Conservation (phyloP, 2,797 vertebrate species). For the Leptatherina wallacei region DNA sequence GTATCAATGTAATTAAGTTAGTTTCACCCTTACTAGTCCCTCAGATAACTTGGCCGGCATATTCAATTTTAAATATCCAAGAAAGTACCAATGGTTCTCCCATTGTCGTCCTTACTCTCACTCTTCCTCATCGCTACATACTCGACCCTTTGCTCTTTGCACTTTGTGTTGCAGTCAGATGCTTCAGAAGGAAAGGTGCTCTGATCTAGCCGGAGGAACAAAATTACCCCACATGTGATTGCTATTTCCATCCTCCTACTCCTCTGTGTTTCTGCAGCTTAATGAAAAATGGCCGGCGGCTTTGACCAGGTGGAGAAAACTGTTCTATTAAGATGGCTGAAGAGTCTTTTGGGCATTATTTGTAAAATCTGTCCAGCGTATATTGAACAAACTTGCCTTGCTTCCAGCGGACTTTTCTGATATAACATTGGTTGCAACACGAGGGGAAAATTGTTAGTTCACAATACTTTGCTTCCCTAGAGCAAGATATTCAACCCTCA, state of each 20-base stretch:
- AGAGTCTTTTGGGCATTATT: slow-evolving; percentile 38
- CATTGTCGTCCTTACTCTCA: too few relatives aligned
- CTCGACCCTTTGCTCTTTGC: not conserved
- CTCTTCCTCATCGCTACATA: too few relatives aligned
- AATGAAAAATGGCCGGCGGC: slow-evolving; percentile 29
- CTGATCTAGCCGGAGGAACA: slow-evolving; percentile 28
- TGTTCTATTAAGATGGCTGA: slow-evolving; percentile 31
- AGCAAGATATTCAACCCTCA: not conserved
- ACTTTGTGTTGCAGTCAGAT: not conserved
- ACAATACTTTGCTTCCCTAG: not conserved
- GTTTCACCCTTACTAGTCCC: too few relatives aligned
- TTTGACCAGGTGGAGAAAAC: slow-evolving; percentile 33
- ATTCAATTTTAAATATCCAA: too few relatives aligned
- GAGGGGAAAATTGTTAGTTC: not conserved
- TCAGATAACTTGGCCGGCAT: too few relatives aligned
- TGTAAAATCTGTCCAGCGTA: slow-evolving; percentile 27
- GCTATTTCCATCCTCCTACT: slow-evolving; percentile 32
- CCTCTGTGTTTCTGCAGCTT: slow-evolving; percentile 19
- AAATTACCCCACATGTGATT: slow-evolving; percentile 33
- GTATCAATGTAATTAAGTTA: too few relatives aligned
- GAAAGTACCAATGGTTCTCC: too few relatives aligned
- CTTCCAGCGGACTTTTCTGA: slow-evolving; percentile 29
- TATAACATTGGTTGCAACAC: slow-evolving; percentile 20
- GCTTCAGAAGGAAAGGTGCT: slow-evolving; percentile 15
- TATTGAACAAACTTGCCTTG: slow-evolving; percentile 13